Base-by-base conservation (phyloP, 2,888 invertebrate species). In the Alloplasta piceator region DNA sequence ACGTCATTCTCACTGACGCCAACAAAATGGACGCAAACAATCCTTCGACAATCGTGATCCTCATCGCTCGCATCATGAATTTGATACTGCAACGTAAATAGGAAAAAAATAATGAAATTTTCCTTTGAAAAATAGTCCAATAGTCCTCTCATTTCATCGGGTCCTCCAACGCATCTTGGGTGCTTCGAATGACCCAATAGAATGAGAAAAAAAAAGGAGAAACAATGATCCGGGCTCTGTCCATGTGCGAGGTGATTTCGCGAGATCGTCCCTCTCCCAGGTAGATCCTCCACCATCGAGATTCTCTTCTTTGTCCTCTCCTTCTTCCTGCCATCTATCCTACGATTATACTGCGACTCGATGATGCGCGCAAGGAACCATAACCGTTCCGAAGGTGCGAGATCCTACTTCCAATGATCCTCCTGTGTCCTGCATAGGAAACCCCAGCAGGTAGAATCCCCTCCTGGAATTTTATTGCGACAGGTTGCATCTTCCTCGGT, bases 401-500 rank as follows among this genome's bases (percentile, higher is more conserved):
- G 61, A 46, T 68, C 41, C 64, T 73, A 14, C 61, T 66, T 56
- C 46, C 55, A 60, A 60, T 70, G 58, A 70, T 81, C 61, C 78
- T 80, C 80, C 58, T 64, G 73, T 46, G 66, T 60, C 70, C 71
- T 70, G 74, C 70, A 66, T 61, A 52, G 70, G 61, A 66, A 26
- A 71, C 66, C 66, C 46, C 60, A 55, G 84, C 83, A 84, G 84
- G 84, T 86, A 84, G 78, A 43, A n/a, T n/a, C 55, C 39, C 9
- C 67, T 80, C 66, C 50, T 64, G 76, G 80, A 86, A 85, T 86
- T 89, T 89, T 89, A 89, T 89, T 88, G 89, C 89, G 87, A 89
- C 89, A 89, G 89, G 88, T 89, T 88, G 87, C 87, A 86, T 84
- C 85, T 82, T 73, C 83, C 80, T 83, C 84, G 86, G 85, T 87